Conservation (phyloP, 2,888 invertebrate genomes). For the Kryphioiulus occultus region DNA sequence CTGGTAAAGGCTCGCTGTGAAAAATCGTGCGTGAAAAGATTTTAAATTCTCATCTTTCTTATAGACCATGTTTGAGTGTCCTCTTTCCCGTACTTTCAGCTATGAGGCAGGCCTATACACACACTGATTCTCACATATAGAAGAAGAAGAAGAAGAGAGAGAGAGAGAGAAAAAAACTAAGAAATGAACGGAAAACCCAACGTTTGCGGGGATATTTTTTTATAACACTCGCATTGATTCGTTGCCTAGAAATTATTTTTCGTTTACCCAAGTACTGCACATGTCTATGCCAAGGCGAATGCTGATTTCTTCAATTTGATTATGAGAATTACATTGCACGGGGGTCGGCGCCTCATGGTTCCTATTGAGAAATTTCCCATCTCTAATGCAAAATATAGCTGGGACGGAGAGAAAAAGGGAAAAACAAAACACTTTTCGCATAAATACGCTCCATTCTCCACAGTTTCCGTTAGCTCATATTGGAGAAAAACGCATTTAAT, state of each 20-base stretch:
- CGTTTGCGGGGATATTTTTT: conserved; percentile 24
- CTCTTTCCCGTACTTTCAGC: conserved; percentile 20
- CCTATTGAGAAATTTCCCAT: conserved; percentile 4
- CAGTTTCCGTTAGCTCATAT: not conserved
- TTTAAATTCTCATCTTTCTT: conserved; percentile 46
- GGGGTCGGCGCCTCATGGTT: conserved; percentile 39
- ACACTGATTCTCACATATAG: not conserved
- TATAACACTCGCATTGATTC: conserved; percentile 43
- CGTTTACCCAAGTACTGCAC: conserved; percentile 46
- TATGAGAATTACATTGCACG: conserved; percentile 41
- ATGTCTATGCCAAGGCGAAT: conserved; percentile 46
- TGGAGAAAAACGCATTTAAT: not conserved
- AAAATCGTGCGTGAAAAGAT: conserved; percentile 48
- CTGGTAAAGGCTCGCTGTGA: conserved; percentile 41
- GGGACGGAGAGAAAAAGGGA: not conserved
- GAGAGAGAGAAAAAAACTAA: not conserved
- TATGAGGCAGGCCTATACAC: conserved; percentile 3
- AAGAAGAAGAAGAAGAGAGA: not conserved
- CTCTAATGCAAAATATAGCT: conserved; percentile 20
- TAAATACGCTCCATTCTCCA: conserved; percentile 39
- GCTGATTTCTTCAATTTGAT: conserved; percentile 48
- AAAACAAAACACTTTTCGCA: conserved; percentile 27
- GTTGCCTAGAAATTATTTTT: conserved; percentile 47
- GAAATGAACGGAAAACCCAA: conserved; percentile 24
- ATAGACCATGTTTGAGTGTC: conserved; percentile 44